phyloP scores from a whole-genome alignment of 2,113 vertebrate genomes.

The Oreochromis tanganicae region DNA sequence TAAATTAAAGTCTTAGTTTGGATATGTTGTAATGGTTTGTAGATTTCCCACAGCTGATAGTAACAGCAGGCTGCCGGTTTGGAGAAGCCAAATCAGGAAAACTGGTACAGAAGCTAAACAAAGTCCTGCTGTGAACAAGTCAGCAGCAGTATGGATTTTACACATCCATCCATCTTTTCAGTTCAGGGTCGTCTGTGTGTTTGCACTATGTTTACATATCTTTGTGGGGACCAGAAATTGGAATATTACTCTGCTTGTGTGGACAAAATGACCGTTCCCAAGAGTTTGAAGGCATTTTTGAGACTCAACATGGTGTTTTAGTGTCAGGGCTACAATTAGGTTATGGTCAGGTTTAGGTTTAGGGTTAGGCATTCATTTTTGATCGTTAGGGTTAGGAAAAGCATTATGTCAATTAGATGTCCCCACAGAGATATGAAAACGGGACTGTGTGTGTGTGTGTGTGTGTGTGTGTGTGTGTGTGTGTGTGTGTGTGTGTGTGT shows the following conservation, averaged over 20 bases:
- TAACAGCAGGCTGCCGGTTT: background rate
- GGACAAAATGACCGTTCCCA: background rate
- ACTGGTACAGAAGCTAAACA: background rate
- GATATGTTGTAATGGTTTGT: background rate
- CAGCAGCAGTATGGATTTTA: background rate
- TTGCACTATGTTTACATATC: background rate
- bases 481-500: no score
- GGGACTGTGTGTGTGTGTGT: background rate
- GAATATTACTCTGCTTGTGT: background rate
- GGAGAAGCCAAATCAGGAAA: background rate
- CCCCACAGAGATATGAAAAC: accelerated
- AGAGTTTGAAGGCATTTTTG: background rate
- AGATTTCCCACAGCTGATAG: background rate
- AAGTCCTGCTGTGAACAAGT: background rate
- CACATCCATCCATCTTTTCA: background rate
- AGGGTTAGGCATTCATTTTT: background rate
- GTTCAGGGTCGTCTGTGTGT: background rate
- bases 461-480: background rate
- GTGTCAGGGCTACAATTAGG: background rate
- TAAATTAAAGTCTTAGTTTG: background rate
- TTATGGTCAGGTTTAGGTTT: accelerated
- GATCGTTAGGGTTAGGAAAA: background rate
- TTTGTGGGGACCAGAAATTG: background rate
- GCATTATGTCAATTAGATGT: background rate
- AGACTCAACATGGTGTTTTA: background rate